phyloP scores from a whole-genome alignment of 2,797 vertebrate genomes.

The Acrocephalus scirpaceus region DNA sequence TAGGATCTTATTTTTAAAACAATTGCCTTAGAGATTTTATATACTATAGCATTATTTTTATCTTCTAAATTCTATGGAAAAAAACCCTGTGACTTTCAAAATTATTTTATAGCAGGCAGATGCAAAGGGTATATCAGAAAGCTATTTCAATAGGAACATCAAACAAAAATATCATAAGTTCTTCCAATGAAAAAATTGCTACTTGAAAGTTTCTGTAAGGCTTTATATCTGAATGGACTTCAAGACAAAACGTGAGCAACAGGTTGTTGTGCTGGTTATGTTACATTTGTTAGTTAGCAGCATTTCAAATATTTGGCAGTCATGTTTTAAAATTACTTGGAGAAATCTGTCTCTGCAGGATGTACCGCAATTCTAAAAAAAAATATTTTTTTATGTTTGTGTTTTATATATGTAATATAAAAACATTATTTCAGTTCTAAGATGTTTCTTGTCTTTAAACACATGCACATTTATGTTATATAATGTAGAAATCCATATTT shows the following conservation, averaged over 20 bases:
- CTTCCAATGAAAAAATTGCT: background rate
- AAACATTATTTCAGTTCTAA: background rate
- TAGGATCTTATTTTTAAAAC: background rate
- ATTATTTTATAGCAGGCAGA: background rate
- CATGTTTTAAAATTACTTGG: background rate
- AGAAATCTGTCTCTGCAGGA: background rate
- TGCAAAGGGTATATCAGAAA: background rate
- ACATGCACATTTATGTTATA: background rate
- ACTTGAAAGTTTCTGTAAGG: background rate
- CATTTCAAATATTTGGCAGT: background rate
- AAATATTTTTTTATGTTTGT: background rate
- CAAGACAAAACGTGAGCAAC: background rate
- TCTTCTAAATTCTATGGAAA: background rate
- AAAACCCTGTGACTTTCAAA: background rate
- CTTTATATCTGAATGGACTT: background rate
- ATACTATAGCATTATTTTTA: background rate
- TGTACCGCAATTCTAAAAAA: background rate
- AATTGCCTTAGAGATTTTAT: background rate
- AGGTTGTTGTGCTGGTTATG: background rate
- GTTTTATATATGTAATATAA: background rate
- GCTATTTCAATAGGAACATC: background rate
- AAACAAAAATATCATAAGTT: background rate
- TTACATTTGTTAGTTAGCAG: background rate
- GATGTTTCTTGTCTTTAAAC: background rate
- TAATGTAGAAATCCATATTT: background rate